Evolutionary conservation across 2,888 invertebrate genomes (phyloP), one percentile per base, ranked within the genome.

Genomic region (Reticulitermes lucifugus): DNA sequence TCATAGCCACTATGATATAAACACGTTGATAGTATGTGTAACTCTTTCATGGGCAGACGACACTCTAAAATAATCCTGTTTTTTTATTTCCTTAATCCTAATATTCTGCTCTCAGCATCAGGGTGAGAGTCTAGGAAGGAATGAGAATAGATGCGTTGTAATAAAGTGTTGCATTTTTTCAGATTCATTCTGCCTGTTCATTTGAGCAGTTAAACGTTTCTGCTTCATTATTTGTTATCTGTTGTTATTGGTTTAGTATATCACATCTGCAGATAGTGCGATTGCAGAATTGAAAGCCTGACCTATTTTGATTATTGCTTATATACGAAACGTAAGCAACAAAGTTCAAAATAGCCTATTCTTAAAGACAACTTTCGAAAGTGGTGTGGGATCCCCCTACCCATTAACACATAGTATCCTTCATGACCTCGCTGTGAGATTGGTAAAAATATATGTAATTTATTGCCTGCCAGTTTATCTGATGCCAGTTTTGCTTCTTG

Each of bases 381-480:
- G 1, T 65, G 41, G 73, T 21, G 35, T 35, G 73, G 21, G 22
- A 60, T 21, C 1, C 46, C 60, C 60, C 80, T 18, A 25, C 22
- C 80, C 59, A 80, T 80, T 80, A 60, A 18, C 41, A 60, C 60
- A 80, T 80, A 41, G 21, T 35, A 73, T 6, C 21, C 18, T 0
- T 22, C 41, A 18, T 73, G 41, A 73, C 21, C 41, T 12, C 41
- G 3, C 41, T 73, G 73, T 73, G 14, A 73, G 41, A 41, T 73
- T 73, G 73, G 21, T 41, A 18, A 35, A 80, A 80, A 25, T 25
- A 25, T 80, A 7, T 60, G 35, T 80, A 80, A 80, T 80, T 80
- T 80, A 60, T 80, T 59, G 60, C 60, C 55, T 60, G 35, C 35
- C 59, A 80, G 35, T n/a, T 35, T 41, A 73, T 41, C 73, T 73